Base-by-base conservation (phyloP, 2,113 vertebrate genomes). In the Pelmatolapia mariae region DNA sequence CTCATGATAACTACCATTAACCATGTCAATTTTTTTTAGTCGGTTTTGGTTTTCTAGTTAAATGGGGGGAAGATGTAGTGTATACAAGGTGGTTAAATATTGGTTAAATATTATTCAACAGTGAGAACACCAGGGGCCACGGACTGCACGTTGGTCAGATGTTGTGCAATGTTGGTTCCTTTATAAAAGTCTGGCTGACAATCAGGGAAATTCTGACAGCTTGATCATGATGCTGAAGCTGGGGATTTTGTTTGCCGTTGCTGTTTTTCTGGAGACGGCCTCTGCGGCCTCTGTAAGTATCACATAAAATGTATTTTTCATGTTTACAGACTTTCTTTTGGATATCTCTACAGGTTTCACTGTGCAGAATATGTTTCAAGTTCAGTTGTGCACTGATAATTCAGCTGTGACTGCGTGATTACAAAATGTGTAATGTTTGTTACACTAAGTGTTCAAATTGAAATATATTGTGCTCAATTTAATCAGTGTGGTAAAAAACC, bases 181-280 rank as follows among this genome's bases (percentile, higher is more conserved):
- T 66, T 91, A 93, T 96, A 96, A 93, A 95, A 87, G 68, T 53
- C n/a, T 24, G 43, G 3, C 7, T 5, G 1, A 26, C 11, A 7
- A 22, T 40, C 53, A 19, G 10, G 79, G 22, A 53, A 52, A 19
- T 89, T 79, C 5, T 86, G 50, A 66, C 54, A 84, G 61, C 45
- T 11, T 10, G 68, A n/a, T 84, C 91, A 84, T 26, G 87, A 98
- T 98, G 97, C 91, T 61, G 29, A 93, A 10, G 87, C 92, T 97
- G 92, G 91, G 87, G 80, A 76, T 96, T 87, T 47, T 97, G 13
- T 73, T 94, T 24, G 89, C 97, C 6, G 31, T 96, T 82, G 96
- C 93, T 19, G 95, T 90, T 43, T 94, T 93, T 87, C 85, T 97
- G 9, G 95, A 95, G 7, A 90, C 73, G 16, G 96, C 93, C 3